Conservation (phyloP, 2,797 vertebrate genomes). For the Champsocephalus esox region DNA sequence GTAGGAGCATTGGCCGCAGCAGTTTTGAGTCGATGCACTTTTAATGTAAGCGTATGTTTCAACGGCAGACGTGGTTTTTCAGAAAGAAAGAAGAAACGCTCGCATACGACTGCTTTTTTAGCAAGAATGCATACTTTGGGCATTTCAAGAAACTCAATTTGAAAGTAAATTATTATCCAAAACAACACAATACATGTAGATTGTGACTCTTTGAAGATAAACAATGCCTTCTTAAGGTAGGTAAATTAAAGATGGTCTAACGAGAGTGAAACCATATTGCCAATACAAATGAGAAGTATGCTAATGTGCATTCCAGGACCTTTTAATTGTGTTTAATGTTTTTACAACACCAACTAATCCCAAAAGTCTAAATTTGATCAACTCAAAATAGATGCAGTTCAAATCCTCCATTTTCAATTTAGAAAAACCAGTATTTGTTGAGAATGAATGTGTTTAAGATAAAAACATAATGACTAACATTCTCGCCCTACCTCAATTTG, state of each 20-base stretch:
- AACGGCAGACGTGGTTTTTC: constrained; percentile 10
- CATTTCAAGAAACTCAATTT: not conserved
- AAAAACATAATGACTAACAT: constrained; percentile 4
- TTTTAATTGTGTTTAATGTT: not conserved
- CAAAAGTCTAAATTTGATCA: no score
- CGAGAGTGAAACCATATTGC: not conserved
- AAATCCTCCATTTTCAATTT: no score
- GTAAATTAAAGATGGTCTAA: not conserved
- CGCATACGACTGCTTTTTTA: not conserved
- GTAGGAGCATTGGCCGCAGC: constrained; percentile 27
- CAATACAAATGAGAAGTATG: not conserved
- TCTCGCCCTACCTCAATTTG: not conserved
- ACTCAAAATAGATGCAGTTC: no score
- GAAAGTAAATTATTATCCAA: not conserved
- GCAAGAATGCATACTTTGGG: not conserved
- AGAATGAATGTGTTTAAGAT: not conserved
- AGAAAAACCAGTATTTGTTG: not conserved
- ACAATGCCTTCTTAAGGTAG: not conserved
- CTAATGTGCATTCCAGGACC: not conserved
- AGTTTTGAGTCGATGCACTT: constrained; percentile 48
- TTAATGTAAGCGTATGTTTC: constrained; percentile 40
- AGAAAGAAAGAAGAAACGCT: not conserved
- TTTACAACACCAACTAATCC: not conserved
- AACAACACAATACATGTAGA: not conserved
- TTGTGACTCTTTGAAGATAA: not conserved